Evolutionary conservation across 2,797 vertebrate species (phyloP), one percentile per base, ranked within the genome.

Genomic region (Crenichthys baileyi): DNA sequence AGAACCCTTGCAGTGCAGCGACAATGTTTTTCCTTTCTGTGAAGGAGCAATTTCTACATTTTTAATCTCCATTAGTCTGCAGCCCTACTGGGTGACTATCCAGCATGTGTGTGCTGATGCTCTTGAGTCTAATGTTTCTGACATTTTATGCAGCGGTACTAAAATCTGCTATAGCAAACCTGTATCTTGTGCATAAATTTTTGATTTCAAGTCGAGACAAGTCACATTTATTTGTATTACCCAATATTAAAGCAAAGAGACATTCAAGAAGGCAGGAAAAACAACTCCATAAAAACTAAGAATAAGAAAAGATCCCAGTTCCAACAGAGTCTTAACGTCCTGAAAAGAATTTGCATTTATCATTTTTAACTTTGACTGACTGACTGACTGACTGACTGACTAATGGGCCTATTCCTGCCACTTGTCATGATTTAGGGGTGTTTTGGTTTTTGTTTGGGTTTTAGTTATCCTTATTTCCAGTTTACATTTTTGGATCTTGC

Each of bases 181-280:
- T 68, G 75, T 63, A 68, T 78, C 36, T 72, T 29, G 51, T 51
- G 41, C 55, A 86, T 90, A 65, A 82, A 90, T 85, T 73, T 88
- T 91, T 90, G 56, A 91, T 92, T 86, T 82, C 24, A 75, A 85
- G 84, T 91, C 84, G 74, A 87, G 77, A 60, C 70, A 41, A 87
- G 85, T 90, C 72, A 88, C 51, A 70, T 84, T 79, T 79, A 78
- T 80, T 86, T 88, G 81, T 76, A 29, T 31, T 48, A 76, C 55
- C 63, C 13, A 18, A 71, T 80, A 76, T 86, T 70, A 53, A 44
- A 80, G 82, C 50, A 53, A 22, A 7, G 68, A 48, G 72, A 63
- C 31, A 50, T 61, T 80, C 18, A 24, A 58, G 46, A 80, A 46
- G 24, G 4, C 46, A 71, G 50, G 24, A 22, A 72, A 80, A 77